Evolutionary conservation across 2,888 invertebrate species (phyloP).

Genomic region (Cryptocheilus praepositus): DNA sequence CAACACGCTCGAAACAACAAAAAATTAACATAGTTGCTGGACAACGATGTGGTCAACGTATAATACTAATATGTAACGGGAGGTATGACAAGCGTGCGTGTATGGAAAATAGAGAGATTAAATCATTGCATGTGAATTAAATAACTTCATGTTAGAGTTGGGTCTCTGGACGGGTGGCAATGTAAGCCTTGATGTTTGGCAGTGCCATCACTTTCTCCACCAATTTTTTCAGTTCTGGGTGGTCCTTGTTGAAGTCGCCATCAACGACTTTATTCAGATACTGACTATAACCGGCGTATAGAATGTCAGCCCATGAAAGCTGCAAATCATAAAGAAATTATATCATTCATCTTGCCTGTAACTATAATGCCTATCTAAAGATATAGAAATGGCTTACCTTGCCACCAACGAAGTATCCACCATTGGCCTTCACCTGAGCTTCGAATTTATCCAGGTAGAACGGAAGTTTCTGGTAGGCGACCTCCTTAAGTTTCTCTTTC

Average conservation of each 20-base stretch:
- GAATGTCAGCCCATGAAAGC: conserved; percentile 82
- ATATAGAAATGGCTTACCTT: conserved; percentile 12
- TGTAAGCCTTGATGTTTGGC: conserved; percentile 81
- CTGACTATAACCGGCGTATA: conserved; percentile 78
- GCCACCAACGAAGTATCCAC: conserved; percentile 77
- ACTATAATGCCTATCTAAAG: no score
- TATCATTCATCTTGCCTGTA: no score
- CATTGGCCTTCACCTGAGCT: conserved; percentile 78
- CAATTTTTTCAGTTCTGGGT: conserved; percentile 78
- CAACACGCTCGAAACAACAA: no score
- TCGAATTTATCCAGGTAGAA: conserved; percentile 79
- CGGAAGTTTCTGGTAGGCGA: conserved; percentile 78
- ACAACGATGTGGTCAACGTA: no score
- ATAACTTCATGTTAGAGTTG: conserved; percentile 72
- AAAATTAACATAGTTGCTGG: no score
- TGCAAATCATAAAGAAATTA: no score
- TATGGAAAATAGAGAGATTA: no score
- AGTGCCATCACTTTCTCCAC: conserved; percentile 77
- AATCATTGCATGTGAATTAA: no score
- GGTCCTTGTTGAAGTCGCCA: conserved; percentile 77
- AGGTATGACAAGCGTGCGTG: no score
- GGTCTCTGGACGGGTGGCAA: conserved; percentile 79
- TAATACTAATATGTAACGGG: no score
- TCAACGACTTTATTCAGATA: conserved; percentile 79
- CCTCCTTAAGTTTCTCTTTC: conserved; percentile 76